Evolutionary conservation across 2,888 invertebrate genomes (phyloP), one percentile per base, ranked within the genome.

Genomic region (Boloria selene): DNA sequence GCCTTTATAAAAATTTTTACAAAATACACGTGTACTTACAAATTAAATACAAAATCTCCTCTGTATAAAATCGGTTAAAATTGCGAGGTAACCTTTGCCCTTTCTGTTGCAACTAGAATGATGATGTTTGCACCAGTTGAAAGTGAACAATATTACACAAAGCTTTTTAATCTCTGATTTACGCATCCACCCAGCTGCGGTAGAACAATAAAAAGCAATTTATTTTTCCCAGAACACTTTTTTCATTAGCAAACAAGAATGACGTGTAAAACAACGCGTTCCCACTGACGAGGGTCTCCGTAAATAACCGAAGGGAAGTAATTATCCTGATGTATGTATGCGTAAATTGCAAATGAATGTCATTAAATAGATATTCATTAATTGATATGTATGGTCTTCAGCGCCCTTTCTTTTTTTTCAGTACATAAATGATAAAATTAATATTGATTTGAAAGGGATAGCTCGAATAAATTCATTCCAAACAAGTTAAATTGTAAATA

Each of bases 161-260:
- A 82, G 85, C 81, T 83, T 83, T 83, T 83, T 86, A 87, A 87
- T 87, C 85, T 83, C 82, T 86, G 86, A 84, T 87, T 88, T 85
- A 86, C 85, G 84, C 86, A 83, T 83, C 81, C 56, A 56, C 75
- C 77, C 79, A 77, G 78, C 78, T 82, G 86, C 79, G 83, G 82
- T 76, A 75, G 82, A 79, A 88, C 87, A 88, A 88, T 88, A 85
- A 85, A 88, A 89, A 86, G 84, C 88, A 88, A 87, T 90, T 88
- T 85, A 87, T 86, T 86, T 87, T 84, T 85, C 79, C 77, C 80
- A 73, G 81, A 80, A 78, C 82, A 85, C 82, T 88, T 89, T 89
- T 90, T 90, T 90, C 90, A 90, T 90, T 90, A 89, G 86, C 85
- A 85, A 88, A 88, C 86, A 84, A 83, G 88, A 87, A 86, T 88